These are phyloP conservation scores for Andrena bucephala DNA, from an alignment of 2,888 invertebrate genomes.

Conservation along the genomic window DNA sequence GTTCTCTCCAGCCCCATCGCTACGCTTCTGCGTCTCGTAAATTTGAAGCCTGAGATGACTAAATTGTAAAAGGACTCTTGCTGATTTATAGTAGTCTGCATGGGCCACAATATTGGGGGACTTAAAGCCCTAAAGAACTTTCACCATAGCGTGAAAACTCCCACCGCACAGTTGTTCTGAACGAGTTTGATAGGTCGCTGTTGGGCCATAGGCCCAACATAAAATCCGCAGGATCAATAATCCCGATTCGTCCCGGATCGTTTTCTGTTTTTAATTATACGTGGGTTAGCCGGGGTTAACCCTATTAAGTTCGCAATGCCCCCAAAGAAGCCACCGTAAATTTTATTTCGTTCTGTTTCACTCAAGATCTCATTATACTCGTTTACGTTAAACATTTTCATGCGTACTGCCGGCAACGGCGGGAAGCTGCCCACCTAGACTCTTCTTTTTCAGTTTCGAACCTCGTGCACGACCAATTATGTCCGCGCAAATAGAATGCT, in stretches of 20 bases:
- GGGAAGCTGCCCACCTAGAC: slow-evolving; percentile 21
- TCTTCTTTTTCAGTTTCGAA: slow-evolving; percentile 11
- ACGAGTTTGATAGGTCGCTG: slow-evolving; percentile 41
- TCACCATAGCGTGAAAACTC: neutral
- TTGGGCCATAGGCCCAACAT: slow-evolving; percentile 28
- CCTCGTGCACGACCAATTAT: slow-evolving; percentile 21
- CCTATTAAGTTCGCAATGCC: slow-evolving; percentile 75
- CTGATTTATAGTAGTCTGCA: neutral
- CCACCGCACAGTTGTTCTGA: neutral
- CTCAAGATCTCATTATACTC: slow-evolving; percentile 72
- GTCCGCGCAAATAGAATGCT: slow-evolving; percentile 35
- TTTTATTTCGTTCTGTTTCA: slow-evolving; percentile 66
- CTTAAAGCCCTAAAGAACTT: neutral
- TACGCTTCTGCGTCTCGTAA: neutral
- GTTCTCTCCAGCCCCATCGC: neutral
- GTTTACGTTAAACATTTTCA: slow-evolving; percentile 67
- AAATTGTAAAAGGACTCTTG: neutral
- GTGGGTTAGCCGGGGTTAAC: slow-evolving; percentile 77
- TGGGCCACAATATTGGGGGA: no score
- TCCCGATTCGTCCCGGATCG: slow-evolving; percentile 76
- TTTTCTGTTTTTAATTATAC: slow-evolving; percentile 81
- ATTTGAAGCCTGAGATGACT: slow-evolving; percentile 9
- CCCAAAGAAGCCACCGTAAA: slow-evolving; percentile 66
- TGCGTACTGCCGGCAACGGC: slow-evolving; percentile 40
- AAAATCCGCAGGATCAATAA: slow-evolving; percentile 74